A percentile compares a stretch with the other conserved stretches of the same genome.
phyloP scores from a whole-genome alignment of 2,888 invertebrate genomes.

The Lycophotia porphyrea region DNA sequence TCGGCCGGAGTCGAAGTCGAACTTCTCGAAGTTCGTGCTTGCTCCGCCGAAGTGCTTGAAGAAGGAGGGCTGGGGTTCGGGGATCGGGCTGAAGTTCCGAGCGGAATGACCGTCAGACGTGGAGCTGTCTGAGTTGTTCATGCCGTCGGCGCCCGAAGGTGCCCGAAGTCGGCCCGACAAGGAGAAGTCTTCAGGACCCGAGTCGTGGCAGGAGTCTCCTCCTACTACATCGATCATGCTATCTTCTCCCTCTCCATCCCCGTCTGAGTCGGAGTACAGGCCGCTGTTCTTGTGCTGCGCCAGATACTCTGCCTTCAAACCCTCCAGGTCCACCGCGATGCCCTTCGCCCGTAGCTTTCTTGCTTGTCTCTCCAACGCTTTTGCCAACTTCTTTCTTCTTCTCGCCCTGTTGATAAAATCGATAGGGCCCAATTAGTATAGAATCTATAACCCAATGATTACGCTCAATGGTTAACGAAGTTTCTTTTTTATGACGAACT shows the following conservation, averaged over 20 bases:
- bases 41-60: constrained; percentile 85
- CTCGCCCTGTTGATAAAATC: constrained; percentile 92
- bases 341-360: constrained; percentile 97
- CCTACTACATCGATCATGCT: constrained; percentile 97
- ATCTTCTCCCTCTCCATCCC: constrained; percentile 91
- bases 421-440: constrained; percentile 89
- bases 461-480: background rate
- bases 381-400: constrained; percentile 97
- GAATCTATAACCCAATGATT: constrained; percentile 76
- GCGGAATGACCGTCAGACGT: constrained; percentile 87
- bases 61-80: constrained; percentile 86
- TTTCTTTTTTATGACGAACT: no score
- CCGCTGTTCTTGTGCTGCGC: constrained; percentile 93
- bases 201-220: constrained; percentile 93
- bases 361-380: constrained; percentile 97
- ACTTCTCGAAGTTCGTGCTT: constrained; percentile 85
- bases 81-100: constrained; percentile 86
- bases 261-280: constrained; percentile 91
- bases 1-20: constrained; percentile 88
- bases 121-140: constrained; percentile 91
- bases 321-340: constrained; percentile 96
- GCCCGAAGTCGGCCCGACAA: constrained; percentile 90
- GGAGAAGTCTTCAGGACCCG: constrained; percentile 91
- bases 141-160: constrained; percentile 90
- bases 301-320: constrained; percentile 95